Base-by-base conservation (phyloP, 1,140 invertebrate genomes). In the Dendrolimus kikuchii region DNA sequence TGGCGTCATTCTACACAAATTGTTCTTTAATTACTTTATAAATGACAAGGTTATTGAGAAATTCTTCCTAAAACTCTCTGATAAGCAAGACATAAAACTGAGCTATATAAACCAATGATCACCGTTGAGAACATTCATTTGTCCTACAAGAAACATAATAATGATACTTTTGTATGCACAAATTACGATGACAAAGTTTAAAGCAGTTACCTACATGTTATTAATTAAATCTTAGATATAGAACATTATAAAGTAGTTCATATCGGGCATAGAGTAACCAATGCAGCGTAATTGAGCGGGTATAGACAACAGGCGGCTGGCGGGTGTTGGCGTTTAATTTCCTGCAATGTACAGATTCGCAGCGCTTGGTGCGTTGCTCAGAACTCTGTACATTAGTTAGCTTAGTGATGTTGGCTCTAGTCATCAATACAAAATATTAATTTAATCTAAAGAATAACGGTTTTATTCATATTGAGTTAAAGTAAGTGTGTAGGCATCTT, bases 311-410 rank as follows among this genome's bases (percentile, higher is more conserved):
- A 46, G 53, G 51, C 62, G 62, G 60, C 49, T 54, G 57, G 53
- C 59, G 49, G 48, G 48, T 65, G 60, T 58, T 59, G 62, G 54
- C 60, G 66, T 68, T 73, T 73, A 75, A 75, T 77, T 75, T 75
- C 68, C 68, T 69, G 67, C 40, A 10, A 44, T 59, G 57, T 58
- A 59, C 51, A 48, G 57, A 62, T 43, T 56, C 52, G n/a, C 49
- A 49, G 57, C 40, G 55, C 23, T 23, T 2, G 23, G 23, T 53
- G 53, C 50, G 59, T 64, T 57, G 43, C 44, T 57, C 55, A 60
- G 53, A 51, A 49, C 40, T 8, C 7, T n/a, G 58, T 57, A 59
- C 57, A 57, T 66, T 59, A 59, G 52, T 51, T 55, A 40, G 38
- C 48, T 9, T 38, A 37, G 7, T 45, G 43, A 9, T 8, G 46